Evolutionary conservation across 2,797 vertebrate genomes (phyloP).

Genomic region (Tragelaphus eurycerus): DNA sequence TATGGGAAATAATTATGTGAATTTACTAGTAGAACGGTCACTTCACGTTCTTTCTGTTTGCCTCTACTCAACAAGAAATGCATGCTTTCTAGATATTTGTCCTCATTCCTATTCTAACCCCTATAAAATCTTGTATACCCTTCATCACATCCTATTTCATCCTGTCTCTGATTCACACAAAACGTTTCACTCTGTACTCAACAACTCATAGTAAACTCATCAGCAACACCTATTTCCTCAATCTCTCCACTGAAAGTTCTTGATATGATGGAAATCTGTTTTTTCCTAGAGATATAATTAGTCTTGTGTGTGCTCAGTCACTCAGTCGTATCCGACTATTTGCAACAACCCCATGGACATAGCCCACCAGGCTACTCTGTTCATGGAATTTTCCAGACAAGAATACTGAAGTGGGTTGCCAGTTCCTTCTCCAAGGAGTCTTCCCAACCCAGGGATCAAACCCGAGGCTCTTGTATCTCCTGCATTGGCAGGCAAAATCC

Average conservation of each 20-base stretch:
- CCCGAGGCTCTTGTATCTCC: background rate
- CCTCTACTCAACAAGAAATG: background rate
- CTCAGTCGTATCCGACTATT: background rate
- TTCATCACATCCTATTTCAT: background rate
- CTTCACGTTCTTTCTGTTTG: background rate
- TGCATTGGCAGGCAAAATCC: background rate
- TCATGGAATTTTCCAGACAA: background rate
- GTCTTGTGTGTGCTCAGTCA: accelerated
- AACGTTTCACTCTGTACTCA: background rate
- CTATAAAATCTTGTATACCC: no score
- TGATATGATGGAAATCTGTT: background rate
- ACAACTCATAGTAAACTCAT: background rate
- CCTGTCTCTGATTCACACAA: background rate
- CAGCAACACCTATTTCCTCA: background rate
- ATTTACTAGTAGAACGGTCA: background rate
- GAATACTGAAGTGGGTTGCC: background rate
- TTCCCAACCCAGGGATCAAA: background rate
- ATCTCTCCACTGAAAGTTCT: background rate
- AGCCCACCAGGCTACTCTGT: background rate
- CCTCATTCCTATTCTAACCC: background rate
- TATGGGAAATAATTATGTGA: background rate
- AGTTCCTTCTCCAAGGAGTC: background rate
- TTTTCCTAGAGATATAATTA: background rate
- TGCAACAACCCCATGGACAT: background rate
- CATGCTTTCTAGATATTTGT: background rate